Percentiles rank a stretch among this genome's conserved stretches.
These are phyloP conservation scores for Tridacna gigas DNA, from an alignment of 2,888 invertebrate genomes.

Conservation along the genomic window DNA sequence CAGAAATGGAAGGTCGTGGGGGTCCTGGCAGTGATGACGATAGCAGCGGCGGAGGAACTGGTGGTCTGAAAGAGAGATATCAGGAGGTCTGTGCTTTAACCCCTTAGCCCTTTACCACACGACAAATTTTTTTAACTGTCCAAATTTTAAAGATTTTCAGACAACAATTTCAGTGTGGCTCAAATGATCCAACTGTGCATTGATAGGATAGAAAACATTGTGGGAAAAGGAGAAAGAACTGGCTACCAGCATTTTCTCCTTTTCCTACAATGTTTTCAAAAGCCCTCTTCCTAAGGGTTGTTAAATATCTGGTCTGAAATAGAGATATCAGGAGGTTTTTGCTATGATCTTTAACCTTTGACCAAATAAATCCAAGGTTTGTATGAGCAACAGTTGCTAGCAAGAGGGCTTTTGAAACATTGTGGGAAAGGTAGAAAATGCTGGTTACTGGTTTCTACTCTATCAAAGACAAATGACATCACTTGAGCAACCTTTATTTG, in stretches of 20 bases:
- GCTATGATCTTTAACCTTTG: too few relatives aligned
- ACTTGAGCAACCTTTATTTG: too few relatives aligned
- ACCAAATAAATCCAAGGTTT: too few relatives aligned
- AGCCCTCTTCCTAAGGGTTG: background rate
- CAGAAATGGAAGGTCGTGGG: constrained; percentile 70
- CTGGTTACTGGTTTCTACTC: background rate
- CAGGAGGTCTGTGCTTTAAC: constrained; percentile 1
- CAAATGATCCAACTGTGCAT: too few relatives aligned
- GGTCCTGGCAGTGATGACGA: constrained; percentile 38
- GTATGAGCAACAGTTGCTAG: too few relatives aligned
- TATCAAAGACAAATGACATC: too few relatives aligned
- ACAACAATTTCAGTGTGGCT: too few relatives aligned
- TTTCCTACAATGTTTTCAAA: background rate
- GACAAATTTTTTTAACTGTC: too few relatives aligned
- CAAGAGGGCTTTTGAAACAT: background rate
- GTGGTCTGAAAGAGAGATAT: constrained; percentile 13
- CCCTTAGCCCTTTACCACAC: too few relatives aligned
- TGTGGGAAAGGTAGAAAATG: background rate
- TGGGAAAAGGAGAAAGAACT: background rate
- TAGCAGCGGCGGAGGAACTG: constrained; percentile 35
- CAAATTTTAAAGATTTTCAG: too few relatives aligned
- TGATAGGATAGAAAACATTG: background rate
- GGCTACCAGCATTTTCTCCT: background rate
- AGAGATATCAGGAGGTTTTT: too few relatives aligned
- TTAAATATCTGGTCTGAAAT: too few relatives aligned